Base-by-base conservation (phyloP, 2,113 vertebrate genomes). In the Tychaedon coryphoeus region DNA sequence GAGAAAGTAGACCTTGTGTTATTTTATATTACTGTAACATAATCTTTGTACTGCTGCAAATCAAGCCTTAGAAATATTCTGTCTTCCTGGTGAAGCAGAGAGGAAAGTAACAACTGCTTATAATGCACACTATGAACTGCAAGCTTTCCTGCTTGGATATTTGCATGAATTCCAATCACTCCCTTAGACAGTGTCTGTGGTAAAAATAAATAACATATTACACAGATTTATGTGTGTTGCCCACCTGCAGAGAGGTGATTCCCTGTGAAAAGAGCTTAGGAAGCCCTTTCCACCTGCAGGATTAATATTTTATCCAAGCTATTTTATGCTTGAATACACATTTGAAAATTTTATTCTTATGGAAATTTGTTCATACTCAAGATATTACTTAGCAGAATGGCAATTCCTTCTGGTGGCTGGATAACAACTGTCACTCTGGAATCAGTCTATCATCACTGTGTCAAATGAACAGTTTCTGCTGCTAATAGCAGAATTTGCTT, bases 241-340 rank as follows among this genome's bases (percentile, higher is more conserved):
- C 51, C 50, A 56, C 90, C 80, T 93, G 70, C 73, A 71, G 93
- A 74, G 92, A 87, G 73, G 73, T n/a, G 65, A 82, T 87, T 95
- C 65, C 70, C 31, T 67, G 5, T n/a, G 43, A 75, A 67, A 81
- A 87, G 29, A 87, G 54, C 77, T 94, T 80, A 61, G 65, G 74
- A 91, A 89, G 87, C 93, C 62, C 25, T 81, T 89, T 79, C 87
- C 77, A 85, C 70, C 80, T 81, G 23, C 34, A 54, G 61, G 66
- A 89, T 91, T 89, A 95, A 86, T 84, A 82, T 95, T 91, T 81
- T 88, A 92, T 87, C 86, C n/a, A 48, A 89, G 67, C 78, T 60
- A 78, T 92, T 95, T 93, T 92, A 89, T 82, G 77, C 83, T 72
- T 87, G 66, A 87, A 65, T 54, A 75, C 57, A 65, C 69, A 38